A percentile compares a stretch with the other conserved stretches of the same genome.
These are phyloP conservation scores for Oncorhynchus mykiss DNA, from an alignment of 2,113 vertebrate species.

Conservation along the genomic window DNA sequence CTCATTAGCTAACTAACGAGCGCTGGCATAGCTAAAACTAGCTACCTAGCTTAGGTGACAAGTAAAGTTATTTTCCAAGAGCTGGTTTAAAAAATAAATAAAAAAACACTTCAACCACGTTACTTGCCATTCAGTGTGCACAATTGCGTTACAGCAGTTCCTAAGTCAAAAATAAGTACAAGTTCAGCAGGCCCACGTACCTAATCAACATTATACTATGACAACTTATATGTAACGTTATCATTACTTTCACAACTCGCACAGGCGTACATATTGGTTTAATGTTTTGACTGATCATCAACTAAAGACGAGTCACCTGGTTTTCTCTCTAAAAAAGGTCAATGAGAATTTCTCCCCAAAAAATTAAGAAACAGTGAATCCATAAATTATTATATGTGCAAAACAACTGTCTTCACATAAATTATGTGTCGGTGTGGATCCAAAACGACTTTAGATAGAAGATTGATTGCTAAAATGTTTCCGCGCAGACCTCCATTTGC, in stretches of 20 bases:
- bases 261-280: conserved; percentile 48
- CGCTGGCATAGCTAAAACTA: no score
- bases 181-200: no score
- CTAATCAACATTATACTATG: background rate
- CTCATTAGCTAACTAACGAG: no score
- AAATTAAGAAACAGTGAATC: background rate
- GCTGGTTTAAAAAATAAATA: no score
- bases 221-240: background rate
- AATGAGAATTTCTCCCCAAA: conserved; percentile 11
- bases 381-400: background rate
- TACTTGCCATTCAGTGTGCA: background rate
- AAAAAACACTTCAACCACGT: no score
- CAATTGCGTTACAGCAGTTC: background rate
- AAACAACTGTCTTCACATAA: background rate
- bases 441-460: background rate
- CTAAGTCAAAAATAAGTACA: no score
- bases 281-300: conserved; percentile 14
- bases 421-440: background rate
- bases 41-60: no score
- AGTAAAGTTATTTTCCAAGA: no score
- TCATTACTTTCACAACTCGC: conserved; percentile 10
- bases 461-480: conserved; percentile 20
- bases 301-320: conserved; percentile 23
- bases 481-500: background rate
- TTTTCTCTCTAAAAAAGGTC: conserved; percentile 42